Evolutionary conservation across 92 coral and sea anemone genomes (phyloP), one percentile per base, ranked within the genome.

Genomic region (Palythoa grandis): DNA sequence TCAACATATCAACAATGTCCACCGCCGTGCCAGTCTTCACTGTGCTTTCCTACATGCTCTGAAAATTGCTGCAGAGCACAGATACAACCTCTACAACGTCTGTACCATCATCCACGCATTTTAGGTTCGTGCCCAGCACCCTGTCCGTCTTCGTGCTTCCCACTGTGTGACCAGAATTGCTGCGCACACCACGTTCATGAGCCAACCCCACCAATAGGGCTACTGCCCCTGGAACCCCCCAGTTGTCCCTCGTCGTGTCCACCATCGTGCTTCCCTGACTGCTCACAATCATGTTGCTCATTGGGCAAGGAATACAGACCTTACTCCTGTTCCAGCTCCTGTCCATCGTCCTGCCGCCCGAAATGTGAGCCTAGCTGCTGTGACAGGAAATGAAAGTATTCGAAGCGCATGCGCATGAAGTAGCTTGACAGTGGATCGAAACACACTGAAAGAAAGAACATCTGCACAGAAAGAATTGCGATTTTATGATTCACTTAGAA

Each of bases 181-280:
- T 80, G 85, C 3, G 85, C 85, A 8, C 85, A 80, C 48, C 72
- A 80, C 23, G 74, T 80, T 61, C 85, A 80, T 60, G 85, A 80
- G 73, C 85, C 85, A 14, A 65, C 85, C 6, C 85, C 85, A 7
- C 85, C 74, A 13, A 12, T 80, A 35, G 85, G 85, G 11, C 61
- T 80, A 3, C 47, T 80, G 74, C 85, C 85, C 22, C 29, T 80
- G 10, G 61, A 11, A 0, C 74, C 85, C 16, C 85, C 85, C 60
- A 80, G 61, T 14, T 80, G 85, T 16, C 85, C 85, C 61, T 16
- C n/a, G 39, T 80, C 85, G 20, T 80, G 85, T 48, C 73, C 85
- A 16, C 14, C 72, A 47, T 7, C 38, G 0, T 80, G 85, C 52
- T 80, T 63, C 15, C 85, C 85, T 20, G 74, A 80, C 2, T 80